Base-by-base conservation (phyloP, 2,797 vertebrate genomes). In the Bryconaethiops microstoma region DNA sequence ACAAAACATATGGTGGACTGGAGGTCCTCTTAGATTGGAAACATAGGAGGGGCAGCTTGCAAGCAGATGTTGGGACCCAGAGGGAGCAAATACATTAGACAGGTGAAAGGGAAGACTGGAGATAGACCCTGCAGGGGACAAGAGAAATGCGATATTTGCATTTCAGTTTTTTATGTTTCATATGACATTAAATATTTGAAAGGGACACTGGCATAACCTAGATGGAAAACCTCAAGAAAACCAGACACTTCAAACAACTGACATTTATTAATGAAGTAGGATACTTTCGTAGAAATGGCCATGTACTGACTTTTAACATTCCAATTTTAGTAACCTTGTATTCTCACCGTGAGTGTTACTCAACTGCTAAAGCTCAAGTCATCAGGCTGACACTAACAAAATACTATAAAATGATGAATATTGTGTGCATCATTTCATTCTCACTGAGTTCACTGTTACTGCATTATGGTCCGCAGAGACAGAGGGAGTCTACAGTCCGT, bases 21-120 rank as follows among this genome's bases (percentile, higher is more conserved):
- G 23, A 39, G 19, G 62, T 76, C 35, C 45, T 29, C 10, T 25
- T 42, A 76, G 70, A 54, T 52, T 9, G 39, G 57, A 23, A 17
- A 40, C 42, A 9, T 64, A 35, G 29, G 5, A 16, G 48, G 45
- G 63, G 50, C 50, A 78, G 77, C 55, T 77, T 82, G 69, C 35
- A 63, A 48, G 71, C 74, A 77, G 77, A 76, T 74, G 63, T 74
- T 48, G 52, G 70, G 68, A 74, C 62, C 23, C 40, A 70, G 63
- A 81, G 45, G 68, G 60, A 78, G 57, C 65, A 65, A 57, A 16
- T 45, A 48, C 29, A 69, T 19, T 57, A 42, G 67, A 70, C 45
- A 82, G 72, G 52, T 82, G 76, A 72, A 68, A n/a, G 9, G 23
- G 17, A 29, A 39, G 55, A 13, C 9, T 48, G n/a, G 68, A 5